phyloP scores from a whole-genome alignment of 2,113 vertebrate genomes.

The Chlamydotis undulata region DNA sequence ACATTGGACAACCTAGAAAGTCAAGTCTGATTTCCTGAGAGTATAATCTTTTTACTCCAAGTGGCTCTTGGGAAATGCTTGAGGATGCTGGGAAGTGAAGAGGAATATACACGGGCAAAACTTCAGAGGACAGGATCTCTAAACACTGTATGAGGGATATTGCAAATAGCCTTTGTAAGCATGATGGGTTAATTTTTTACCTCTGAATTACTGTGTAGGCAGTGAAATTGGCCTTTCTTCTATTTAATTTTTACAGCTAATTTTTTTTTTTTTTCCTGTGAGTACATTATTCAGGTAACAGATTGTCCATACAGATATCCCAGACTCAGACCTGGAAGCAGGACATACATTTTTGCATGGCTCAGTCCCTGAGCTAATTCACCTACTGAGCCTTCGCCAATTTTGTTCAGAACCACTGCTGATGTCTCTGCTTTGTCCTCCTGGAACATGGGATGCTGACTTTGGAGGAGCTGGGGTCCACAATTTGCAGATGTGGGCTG shows the following conservation, averaged over 20 bases:
- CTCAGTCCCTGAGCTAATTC: not conserved
- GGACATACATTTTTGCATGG: not conserved
- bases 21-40: not conserved
- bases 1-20: not conserved
- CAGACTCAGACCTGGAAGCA: not conserved
- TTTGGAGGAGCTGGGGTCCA: not conserved
- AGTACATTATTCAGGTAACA: not conserved
- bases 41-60: not conserved
- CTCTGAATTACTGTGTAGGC: not conserved
- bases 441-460: not conserved
- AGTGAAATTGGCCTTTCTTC: not conserved
- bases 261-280: not conserved
- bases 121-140: not conserved
- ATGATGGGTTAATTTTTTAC: not conserved
- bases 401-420: not conserved
- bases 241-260: not conserved
- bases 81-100: not conserved
- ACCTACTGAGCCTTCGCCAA: not conserved
- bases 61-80: not conserved
- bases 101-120: not conserved
- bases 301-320: not conserved
- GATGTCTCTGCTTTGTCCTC: not conserved
- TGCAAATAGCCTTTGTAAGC: not conserved
- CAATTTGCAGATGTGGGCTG: not conserved
- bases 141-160: not conserved